Base-by-base conservation (phyloP, 2,888 invertebrate genomes). In the Acanthacorydalis orientalis region DNA sequence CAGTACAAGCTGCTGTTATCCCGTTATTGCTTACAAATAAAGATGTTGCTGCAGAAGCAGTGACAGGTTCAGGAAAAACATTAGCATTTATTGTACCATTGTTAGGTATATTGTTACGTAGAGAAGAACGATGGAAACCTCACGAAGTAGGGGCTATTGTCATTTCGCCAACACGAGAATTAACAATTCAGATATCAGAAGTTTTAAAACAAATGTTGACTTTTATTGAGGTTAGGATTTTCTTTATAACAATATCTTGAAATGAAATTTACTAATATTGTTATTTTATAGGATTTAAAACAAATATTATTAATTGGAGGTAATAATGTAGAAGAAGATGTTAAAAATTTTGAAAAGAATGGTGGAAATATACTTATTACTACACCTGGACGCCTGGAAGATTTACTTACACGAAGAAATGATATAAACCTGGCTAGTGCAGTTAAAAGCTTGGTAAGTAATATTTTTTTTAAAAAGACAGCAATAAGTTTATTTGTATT, bases 51-150 rank as follows among this genome's bases (percentile, higher is more conserved):
- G 97, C 89, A 0, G 96, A 99, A 67, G 97, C 98, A 4, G 91
- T 97, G 0, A 98, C 98, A 1, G 98, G 98, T 4, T 96, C 96
- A 53, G 98, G 98, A 0, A 98, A 98, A 69, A 98, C 97, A 0
- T 67, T 98, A 37, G 93, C 97, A 0, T 98, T 97, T 65, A 68
- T 97, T 10, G 79, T 99, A 40, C 98, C 98, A 0, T 64, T 93
- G 57, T 58, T 98, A 44, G 90, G 97, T 68, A 80, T 92, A 57
- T 65, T 98, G 44, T 68, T 75, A 52, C 69, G 73, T 47, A 69
- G 79, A 55, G 73, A 77, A 42, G 70, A 73, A 15, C 71, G 75
- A 1, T 76, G 86, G 70, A 76, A 76, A 49, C 73, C 75, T 53
- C 76, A 79, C 55, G 85, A 86, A 67, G 75, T 96, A 47, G 92